Conservation (phyloP, 2,888 invertebrate genomes). For the Chorisops tibialis region DNA sequence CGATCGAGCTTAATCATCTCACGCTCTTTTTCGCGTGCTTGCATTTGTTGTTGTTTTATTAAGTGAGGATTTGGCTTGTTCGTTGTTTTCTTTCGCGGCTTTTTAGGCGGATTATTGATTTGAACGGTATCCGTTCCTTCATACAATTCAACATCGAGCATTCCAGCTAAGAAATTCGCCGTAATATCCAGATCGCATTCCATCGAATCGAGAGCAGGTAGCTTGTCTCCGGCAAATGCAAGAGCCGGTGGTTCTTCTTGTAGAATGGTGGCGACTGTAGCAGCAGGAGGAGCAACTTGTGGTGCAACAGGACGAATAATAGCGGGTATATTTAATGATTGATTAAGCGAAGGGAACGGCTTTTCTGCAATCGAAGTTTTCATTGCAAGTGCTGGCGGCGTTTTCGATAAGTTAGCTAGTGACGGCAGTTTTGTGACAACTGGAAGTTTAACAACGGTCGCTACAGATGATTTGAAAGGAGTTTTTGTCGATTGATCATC, state of each 20-base stretch:
- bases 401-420: background rate
- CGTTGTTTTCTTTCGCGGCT: slow-evolving; percentile 49
- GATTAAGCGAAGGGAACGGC: background rate
- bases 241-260: too few species aligned
- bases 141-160: slow-evolving; percentile 47
- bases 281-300: too few species aligned
- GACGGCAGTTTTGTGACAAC: background rate
- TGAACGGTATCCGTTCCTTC: slow-evolving; percentile 35
- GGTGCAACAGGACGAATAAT: background rate
- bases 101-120: slow-evolving; percentile 37
- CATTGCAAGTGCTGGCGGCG: slow-evolving; percentile 25
- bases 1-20: slow-evolving; percentile 43
- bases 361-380: too few species aligned
- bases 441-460: background rate
- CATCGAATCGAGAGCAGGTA: background rate
- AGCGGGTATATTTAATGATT: slow-evolving; percentile 5
- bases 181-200: slow-evolving; percentile 40
- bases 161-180: slow-evolving; percentile 44
- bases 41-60: slow-evolving; percentile 42
- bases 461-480: background rate
- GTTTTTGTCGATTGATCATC: slow-evolving; percentile 36
- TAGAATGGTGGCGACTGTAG: background rate
- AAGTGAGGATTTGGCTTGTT: slow-evolving; percentile 49
- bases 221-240: too few species aligned
- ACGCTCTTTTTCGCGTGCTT: slow-evolving; percentile 45